Evolutionary conservation across 2,888 invertebrate genomes (phyloP).

Genomic region (Ellobium chinense): DNA sequence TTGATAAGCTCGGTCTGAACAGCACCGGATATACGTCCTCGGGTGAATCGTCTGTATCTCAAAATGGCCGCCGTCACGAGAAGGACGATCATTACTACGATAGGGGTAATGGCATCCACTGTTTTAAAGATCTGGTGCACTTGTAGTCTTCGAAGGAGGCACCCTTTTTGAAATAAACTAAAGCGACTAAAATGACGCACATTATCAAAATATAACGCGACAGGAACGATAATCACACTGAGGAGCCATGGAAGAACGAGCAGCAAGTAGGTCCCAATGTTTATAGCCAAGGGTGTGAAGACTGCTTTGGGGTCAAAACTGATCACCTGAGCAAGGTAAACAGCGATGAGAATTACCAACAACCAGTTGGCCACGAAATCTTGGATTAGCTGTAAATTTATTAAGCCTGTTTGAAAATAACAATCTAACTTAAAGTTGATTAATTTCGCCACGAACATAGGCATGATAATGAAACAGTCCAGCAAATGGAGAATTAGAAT

Average conservation of each 20-base stretch:
- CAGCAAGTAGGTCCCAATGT: not conserved
- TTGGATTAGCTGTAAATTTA: not conserved
- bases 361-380: constrained; percentile 12
- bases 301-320: not conserved
- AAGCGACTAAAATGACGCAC: not conserved
- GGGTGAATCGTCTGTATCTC: not conserved
- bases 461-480: no score
- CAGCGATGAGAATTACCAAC: not conserved
- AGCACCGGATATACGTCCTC: not conserved
- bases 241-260: not conserved
- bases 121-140: not conserved
- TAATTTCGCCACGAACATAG: no score
- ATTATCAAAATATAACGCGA: not conserved
- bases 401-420: not conserved
- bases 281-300: not conserved
- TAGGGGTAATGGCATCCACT: not conserved
- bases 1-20: not conserved
- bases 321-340: constrained; percentile 9
- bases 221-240: not conserved
- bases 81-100: not conserved
- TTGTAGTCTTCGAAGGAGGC: not conserved
- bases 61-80: not conserved
- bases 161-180: not conserved
- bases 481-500: not conserved
- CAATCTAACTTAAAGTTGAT: not conserved